These are phyloP conservation scores for Vimba vimba DNA, from an alignment of 2,113 vertebrate species.

Conservation along the genomic window DNA sequence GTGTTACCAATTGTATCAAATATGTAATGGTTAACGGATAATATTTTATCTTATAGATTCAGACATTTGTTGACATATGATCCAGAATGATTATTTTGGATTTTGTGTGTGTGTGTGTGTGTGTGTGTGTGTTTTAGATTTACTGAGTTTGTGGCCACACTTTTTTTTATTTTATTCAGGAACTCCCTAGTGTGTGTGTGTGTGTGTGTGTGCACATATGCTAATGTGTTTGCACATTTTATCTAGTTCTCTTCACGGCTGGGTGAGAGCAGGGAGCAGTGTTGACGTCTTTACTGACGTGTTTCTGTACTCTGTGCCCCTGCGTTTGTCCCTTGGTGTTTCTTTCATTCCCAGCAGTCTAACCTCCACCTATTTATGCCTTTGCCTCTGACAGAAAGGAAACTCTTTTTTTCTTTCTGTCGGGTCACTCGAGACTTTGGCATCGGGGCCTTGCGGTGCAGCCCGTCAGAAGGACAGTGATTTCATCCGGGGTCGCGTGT, in stretches of 20 bases:
- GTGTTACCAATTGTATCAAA: background rate
- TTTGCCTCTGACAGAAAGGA: conserved; percentile 23
- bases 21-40: background rate
- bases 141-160: no score
- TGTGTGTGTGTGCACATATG: background rate
- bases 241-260: background rate
- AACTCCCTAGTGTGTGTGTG: background rate
- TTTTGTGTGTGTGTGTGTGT: background rate
- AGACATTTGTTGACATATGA: background rate
- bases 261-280: background rate
- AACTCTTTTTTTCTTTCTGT: background rate
- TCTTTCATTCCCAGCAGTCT: conserved; percentile 16
- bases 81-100: background rate
- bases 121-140: background rate
- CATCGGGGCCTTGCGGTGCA: background rate
- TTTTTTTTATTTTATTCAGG: background rate
- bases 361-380: conserved; percentile 28
- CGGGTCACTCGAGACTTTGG: background rate
- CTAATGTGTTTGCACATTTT: background rate
- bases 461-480: background rate
- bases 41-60: background rate
- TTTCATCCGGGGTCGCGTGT: background rate
- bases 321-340: background rate
- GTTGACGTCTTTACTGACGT: conserved; percentile 16
- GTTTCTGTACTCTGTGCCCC: background rate